These are phyloP conservation scores for Pseudoips prasinana DNA, from an alignment of 2,888 invertebrate genomes.

Conservation along the genomic window DNA sequence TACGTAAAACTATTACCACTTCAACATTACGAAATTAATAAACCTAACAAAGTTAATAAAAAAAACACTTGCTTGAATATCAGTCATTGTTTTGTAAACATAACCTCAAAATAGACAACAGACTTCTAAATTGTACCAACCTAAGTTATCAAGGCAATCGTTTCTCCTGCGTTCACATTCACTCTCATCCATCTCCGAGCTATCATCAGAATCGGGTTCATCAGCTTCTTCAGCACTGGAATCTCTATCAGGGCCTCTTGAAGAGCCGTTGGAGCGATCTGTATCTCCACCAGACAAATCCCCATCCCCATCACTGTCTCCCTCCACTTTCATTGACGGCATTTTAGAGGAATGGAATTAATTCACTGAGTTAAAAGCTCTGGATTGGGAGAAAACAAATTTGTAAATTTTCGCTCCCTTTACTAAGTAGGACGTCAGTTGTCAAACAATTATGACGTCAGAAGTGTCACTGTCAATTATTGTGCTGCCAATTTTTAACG, in stretches of 20 bases:
- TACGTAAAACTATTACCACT: too few relatives aligned
- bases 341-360: constrained; percentile 50
- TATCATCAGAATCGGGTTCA: constrained; percentile 92
- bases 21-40: too few relatives aligned
- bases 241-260: constrained; percentile 84
- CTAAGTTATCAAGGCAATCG: constrained; percentile 92
- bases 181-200: constrained; percentile 95
- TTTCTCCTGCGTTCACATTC: constrained; percentile 92
- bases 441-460: constrained; percentile 16
- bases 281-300: constrained; percentile 87
- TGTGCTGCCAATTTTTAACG: too few relatives aligned
- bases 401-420: constrained; percentile 40
- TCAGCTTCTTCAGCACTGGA: constrained; percentile 90
- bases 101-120: constrained; percentile 59
- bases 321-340: constrained; percentile 87
- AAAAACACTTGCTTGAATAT: too few relatives aligned
- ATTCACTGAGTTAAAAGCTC: background rate
- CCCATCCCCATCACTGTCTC: constrained; percentile 83
- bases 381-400: constrained; percentile 1
- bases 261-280: constrained; percentile 85
- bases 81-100: constrained; percentile 72
- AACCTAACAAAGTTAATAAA: too few relatives aligned
- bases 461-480: constrained; percentile 19
- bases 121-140: constrained; percentile 47
- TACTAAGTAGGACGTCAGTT: constrained; percentile 29